These are phyloP conservation scores for Trematocara zebra DNA, from an alignment of 2,113 vertebrate genomes.

Conservation along the genomic window DNA sequence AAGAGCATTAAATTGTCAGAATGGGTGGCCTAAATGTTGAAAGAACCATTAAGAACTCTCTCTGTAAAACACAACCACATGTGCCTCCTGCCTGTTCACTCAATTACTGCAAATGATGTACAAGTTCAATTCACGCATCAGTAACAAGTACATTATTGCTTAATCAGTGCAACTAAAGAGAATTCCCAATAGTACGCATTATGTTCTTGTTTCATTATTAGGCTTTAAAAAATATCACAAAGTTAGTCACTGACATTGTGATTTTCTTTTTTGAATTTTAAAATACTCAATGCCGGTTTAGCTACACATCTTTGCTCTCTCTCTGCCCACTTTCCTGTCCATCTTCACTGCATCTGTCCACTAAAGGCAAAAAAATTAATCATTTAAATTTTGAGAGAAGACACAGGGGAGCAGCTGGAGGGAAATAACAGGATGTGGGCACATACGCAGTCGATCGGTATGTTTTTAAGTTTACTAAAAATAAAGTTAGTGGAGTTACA, in stretches of 20 bases:
- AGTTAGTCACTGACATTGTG: neutral
- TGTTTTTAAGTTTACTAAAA: neutral
- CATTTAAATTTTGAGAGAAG: neutral
- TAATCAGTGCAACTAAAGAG: neutral
- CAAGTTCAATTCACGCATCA: neutral
- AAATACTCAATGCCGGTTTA: neutral
- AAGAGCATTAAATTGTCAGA: neutral
- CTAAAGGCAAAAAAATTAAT: neutral
- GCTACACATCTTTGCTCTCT: neutral
- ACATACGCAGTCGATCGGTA: neutral
- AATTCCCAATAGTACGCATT: neutral
- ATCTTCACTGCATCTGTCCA: neutral
- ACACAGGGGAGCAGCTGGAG: neutral
- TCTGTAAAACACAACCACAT: neutral
- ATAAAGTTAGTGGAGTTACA: neutral
- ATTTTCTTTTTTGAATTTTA: neutral
- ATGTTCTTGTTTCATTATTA: neutral
- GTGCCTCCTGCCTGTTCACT: neutral
- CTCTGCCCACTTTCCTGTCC: neutral
- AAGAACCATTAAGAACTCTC: neutral
- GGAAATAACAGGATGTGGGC: neutral
- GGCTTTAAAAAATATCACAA: neutral
- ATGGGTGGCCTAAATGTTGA: neutral
- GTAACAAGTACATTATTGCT: neutral
- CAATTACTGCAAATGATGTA: fast-evolving